Evolutionary conservation across 1,140 invertebrate genomes (phyloP), one percentile per base, ranked within the genome.

Genomic region (Plectrocnemia conspersa): DNA sequence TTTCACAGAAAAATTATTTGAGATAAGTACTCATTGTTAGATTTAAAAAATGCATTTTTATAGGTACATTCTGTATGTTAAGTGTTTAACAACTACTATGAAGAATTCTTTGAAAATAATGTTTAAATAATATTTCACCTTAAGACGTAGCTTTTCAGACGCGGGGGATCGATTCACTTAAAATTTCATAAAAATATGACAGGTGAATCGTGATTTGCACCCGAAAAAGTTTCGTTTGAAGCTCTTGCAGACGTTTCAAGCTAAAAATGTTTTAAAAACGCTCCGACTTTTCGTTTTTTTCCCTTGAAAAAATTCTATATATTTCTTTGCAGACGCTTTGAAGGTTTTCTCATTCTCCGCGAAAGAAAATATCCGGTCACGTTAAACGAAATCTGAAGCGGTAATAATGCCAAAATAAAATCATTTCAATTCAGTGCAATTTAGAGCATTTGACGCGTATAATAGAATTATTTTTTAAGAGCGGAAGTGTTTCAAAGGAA

Each of bases 171-270:
- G 18, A 38, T 16, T 38, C 15, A 16, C 11, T 38, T 38, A 38
- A 38, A 38, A 13, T 38, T 38, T 38, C 35, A 38, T 38, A 38
- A 10, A 38, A 4, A 5, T 10, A 15, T 15, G 35, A 38, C 35
- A 38, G 10, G 35, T 38, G 35, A 38, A 38, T 38, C 35, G 18
- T 38, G 35, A 38, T 38, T 38, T 38, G 35, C 15, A 38, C 35
- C 15, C 18, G 35, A 38, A 16, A 38, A 38, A 38, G 6, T 38
- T 38, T 38, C 35, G 27, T 38, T 38, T 38, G 35, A 38, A 38
- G 35, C 35, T 38, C 13, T 15, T 38, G 35, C 13, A 38, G 6
- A 38, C 35, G 10, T 38, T 16, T 13, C 11, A 38, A 38, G 35
- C 10, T 13, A 38, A 38, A 38, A 16, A 10, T 38, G 11, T 38